A percentile compares a stretch with the other conserved stretches of the same genome.
Evolutionary conservation across 2,113 vertebrate species (phyloP).

Genomic region (Haplotaxodon microlepis): DNA sequence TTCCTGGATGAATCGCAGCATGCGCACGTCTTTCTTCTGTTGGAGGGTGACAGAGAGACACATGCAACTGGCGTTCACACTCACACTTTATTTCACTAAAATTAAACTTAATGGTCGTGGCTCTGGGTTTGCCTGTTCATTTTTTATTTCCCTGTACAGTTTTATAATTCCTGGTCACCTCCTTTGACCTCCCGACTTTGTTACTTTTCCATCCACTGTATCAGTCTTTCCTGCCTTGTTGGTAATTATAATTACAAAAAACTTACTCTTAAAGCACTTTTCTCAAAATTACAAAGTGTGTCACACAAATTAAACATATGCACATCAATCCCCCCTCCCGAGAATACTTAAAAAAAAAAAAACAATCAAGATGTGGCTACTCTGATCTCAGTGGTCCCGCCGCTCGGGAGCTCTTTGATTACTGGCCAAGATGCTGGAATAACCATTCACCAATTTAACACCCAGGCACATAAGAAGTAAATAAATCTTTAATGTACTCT

Average conservation of each 20-base stretch:
- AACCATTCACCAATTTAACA: neutral
- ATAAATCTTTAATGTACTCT: neutral
- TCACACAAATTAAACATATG: neutral
- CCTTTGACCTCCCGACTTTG: neutral
- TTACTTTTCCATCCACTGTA: neutral
- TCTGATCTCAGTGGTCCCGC: neutral
- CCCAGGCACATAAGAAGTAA: neutral
- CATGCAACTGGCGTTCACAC: fast-evolving
- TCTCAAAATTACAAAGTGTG: neutral
- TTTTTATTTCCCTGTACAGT: neutral
- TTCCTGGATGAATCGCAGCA: slow-evolving; percentile 98
- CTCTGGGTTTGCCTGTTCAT: neutral
- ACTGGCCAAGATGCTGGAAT: neutral
- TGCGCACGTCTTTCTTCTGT: slow-evolving; percentile 93
- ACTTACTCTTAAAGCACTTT: neutral
- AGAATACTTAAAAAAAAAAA: neutral
- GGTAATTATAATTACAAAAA: neutral
- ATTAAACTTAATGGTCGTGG: fast-evolving
- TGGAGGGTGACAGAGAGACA: neutral
- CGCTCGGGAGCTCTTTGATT: neutral
- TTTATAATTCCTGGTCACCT: neutral
- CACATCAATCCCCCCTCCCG: fast-evolving
- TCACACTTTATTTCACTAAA: fast-evolving
- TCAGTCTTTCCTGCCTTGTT: neutral
- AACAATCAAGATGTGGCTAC: neutral